Percentiles rank a stretch among this genome's conserved stretches.
These are phyloP conservation scores for Bufotes viridis DNA, from an alignment of 2,797 vertebrate species.

Conservation along the genomic window DNA sequence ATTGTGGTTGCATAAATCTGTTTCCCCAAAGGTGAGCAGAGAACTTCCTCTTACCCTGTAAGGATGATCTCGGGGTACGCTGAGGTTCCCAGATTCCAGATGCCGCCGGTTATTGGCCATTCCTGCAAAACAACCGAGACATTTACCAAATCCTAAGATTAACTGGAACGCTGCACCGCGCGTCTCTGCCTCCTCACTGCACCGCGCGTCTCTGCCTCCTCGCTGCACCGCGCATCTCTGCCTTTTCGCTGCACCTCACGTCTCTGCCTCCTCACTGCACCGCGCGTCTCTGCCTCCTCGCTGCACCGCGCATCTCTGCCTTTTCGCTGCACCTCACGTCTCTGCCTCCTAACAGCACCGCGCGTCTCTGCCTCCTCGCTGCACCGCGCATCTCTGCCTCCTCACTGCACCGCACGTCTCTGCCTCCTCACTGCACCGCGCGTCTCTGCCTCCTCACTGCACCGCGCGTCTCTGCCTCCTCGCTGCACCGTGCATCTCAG, in stretches of 20 bases:
- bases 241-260: background rate
- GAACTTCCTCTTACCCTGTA: slow-evolving; percentile 85
- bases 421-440: background rate
- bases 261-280: background rate
- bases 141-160: no score
- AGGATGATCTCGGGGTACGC: slow-evolving; percentile 96
- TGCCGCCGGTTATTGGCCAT: slow-evolving; percentile 93
- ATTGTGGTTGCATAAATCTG: no score
- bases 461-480: background rate
- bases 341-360: background rate
- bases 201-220: background rate
- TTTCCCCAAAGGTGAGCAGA: no score
- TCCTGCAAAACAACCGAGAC: slow-evolving; percentile 78
- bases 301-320: background rate
- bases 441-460: background rate
- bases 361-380: background rate
- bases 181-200: background rate
- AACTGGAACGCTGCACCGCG: background rate
- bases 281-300: background rate
- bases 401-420: background rate
- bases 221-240: background rate
- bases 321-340: background rate
- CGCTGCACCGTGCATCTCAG: background rate
- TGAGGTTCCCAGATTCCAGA: slow-evolving; percentile 93
- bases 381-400: background rate